Evolutionary conservation across 2,888 invertebrate species (phyloP), one percentile per base, ranked within the genome.

Genomic region (Drosophila paucipuncta): DNA sequence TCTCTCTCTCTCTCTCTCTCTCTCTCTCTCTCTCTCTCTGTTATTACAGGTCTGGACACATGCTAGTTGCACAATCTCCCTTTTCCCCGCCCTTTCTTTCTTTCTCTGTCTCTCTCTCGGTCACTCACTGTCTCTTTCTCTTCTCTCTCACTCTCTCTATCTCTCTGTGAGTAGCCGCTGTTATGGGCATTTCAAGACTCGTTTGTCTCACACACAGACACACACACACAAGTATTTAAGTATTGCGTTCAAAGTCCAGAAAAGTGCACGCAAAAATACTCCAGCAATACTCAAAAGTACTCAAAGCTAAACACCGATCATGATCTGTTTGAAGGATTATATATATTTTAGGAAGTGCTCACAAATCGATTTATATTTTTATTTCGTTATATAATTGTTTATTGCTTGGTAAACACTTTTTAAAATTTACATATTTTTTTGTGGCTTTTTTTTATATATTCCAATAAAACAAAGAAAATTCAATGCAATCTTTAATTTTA

Each of bases 171-270:
- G 10, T 50, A 50, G 22, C 33, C 69, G 53, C 74, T 74, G 71
- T 65, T 64, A 68, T 78, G 71, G 74, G 25, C 68, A 68, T 54
- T 61, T 61, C 67, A 69, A 67, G 79, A 79, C 80, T 82, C 57
- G 80, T 82, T 82, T 80, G 66, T 68, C 73, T 52, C 68, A 54
- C 59, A 60, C 57, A 72, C 65, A 58, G 53, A 59, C 49, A 52
- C 47, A 49, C 64, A 57, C 37, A 28, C 18, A 18, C 31, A 31
- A 31, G 9, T 31, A 31, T 18, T 37, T 16, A 25, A 35, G 25
- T 25, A 55, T 62, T 66, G 53, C 43, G 80, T 54, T 67, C 80
- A 80, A 80, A 82, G 80, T 80, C 80, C 80, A 78, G 43, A 53
- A 57, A 67, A 80, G 53, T 72, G 71, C 72, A 75, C 58, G 62